Conservation (phyloP, 2,797 vertebrate genomes). For the Aselliscus stoliczkanus region DNA sequence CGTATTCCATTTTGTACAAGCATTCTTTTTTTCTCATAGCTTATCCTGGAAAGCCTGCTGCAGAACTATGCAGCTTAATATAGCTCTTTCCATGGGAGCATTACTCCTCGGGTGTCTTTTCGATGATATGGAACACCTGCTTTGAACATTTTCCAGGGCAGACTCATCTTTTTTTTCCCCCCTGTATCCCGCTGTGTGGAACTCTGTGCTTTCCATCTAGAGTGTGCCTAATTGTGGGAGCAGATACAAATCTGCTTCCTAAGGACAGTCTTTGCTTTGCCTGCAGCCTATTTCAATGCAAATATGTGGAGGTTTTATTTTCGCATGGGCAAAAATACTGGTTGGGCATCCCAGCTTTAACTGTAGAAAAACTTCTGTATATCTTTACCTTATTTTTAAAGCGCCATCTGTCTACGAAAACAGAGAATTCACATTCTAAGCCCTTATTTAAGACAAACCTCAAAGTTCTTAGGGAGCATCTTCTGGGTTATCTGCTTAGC, state of each 20-base stretch:
- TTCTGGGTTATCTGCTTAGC: not conserved
- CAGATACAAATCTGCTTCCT: not conserved
- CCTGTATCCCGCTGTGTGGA: not conserved
- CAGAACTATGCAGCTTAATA: not conserved
- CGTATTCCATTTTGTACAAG: not conserved
- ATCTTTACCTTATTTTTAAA: not conserved
- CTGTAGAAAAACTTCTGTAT: not conserved
- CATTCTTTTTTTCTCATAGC: not conserved
- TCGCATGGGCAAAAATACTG: not conserved
- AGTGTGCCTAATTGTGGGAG: not conserved
- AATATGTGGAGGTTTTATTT: not conserved
- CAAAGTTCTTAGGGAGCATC: not conserved
- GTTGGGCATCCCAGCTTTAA: not conserved
- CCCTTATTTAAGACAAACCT: not conserved
- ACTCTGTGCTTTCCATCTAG: not conserved
- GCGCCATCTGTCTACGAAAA: not conserved
- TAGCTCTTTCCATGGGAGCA: not conserved
- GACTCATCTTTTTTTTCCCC: not conserved
- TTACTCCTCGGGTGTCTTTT: not conserved
- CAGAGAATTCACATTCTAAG: not conserved
- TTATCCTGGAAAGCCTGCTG: not conserved
- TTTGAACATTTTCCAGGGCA: conserved; percentile 26
- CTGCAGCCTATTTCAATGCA: not conserved
- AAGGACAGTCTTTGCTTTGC: conserved; percentile 6
- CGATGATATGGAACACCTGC: conserved; percentile 33